Evolutionary conservation across 2,888 invertebrate genomes (phyloP).

Genomic region (Tenthredo notha): DNA sequence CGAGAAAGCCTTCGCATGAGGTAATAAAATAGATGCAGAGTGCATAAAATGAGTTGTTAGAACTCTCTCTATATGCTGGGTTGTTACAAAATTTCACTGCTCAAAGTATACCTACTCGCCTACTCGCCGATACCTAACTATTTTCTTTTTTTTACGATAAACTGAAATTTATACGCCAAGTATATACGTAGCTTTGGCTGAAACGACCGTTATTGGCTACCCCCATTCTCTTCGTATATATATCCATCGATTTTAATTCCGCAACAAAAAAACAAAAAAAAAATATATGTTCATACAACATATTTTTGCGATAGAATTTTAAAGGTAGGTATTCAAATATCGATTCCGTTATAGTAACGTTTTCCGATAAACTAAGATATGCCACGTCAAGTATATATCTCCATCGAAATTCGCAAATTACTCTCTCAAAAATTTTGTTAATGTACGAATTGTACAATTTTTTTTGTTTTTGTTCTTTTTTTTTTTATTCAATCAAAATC

Average conservation of each 20-base stretch:
- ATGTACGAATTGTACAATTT: not conserved
- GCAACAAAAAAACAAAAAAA: too few relatives aligned
- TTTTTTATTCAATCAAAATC: not conserved
- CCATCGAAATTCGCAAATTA: not conserved
- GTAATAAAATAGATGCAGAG: slow-evolving; percentile 24
- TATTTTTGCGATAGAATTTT: not conserved
- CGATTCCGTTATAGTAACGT: not conserved
- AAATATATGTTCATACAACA: not conserved
- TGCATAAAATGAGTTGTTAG: slow-evolving; percentile 2
- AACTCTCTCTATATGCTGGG: not conserved
- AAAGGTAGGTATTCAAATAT: not conserved
- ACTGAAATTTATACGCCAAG: not conserved
- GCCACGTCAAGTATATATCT: not conserved
- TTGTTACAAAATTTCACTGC: slow-evolving; percentile 6
- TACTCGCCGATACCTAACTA: not conserved
- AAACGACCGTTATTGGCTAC: not conserved
- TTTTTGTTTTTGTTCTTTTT: not conserved
- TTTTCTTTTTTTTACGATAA: slow-evolving; percentile 1
- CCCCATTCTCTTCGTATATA: not conserved
- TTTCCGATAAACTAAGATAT: not conserved
- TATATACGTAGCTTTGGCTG: not conserved
- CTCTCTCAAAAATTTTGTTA: not conserved
- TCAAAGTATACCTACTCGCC: not conserved
- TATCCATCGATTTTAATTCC: not conserved
- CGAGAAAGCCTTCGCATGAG: not conserved